Base-by-base conservation (phyloP, 2,797 vertebrate species). In the Tangara arthus region DNA sequence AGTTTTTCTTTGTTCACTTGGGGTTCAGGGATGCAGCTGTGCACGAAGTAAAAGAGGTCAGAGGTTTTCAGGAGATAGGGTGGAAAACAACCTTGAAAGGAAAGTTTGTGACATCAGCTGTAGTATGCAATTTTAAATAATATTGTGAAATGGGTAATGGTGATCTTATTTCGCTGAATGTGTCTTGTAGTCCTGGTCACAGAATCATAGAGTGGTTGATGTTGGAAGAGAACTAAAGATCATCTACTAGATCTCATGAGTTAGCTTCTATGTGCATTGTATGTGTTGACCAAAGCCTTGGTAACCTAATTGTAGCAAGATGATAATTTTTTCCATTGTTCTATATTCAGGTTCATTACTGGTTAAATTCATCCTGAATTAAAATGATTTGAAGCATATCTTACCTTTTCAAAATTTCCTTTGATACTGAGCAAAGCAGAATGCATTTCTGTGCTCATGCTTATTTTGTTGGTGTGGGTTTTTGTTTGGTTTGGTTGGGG, bases 1-100 rank as follows among this genome's bases (percentile, higher is more conserved):
- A 17, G 66, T 89, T 80, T 77, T 50, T 87, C 7, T 87, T 95
- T 92, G 59, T 61, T 93, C 65, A 94, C 32, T 44, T 93, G 47
- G 30, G 79, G 28, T 82, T 91, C 53, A 85, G 55, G 49, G 63
- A 92, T 94, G 69, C 63, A 78, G 22, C 24, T 77, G 8, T 88
- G 44, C 18, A 49, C 57, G 47, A 88, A 12, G 27, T 46, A 83
- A 65, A 94, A 69, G 37, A 52, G 41, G 66, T 72, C 87, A 86
- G 57, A 80, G 35, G 14, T 69, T 44, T 61, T 35, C 65, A 75
- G 65, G 4, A 10, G 5, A 3, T 9, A 21, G 34, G 4, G 22
- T 34, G 15, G 32, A 27, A 35, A 68, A 42, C 8, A 85, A 52
- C 35, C 15, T 37, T 63, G n/a, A 78, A 95, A 76, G 30, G 35